Percentiles rank a stretch among this genome's conserved stretches.
Evolutionary conservation across 2,888 invertebrate species (phyloP).

Genomic region (Ceratothoa steindachneri): DNA sequence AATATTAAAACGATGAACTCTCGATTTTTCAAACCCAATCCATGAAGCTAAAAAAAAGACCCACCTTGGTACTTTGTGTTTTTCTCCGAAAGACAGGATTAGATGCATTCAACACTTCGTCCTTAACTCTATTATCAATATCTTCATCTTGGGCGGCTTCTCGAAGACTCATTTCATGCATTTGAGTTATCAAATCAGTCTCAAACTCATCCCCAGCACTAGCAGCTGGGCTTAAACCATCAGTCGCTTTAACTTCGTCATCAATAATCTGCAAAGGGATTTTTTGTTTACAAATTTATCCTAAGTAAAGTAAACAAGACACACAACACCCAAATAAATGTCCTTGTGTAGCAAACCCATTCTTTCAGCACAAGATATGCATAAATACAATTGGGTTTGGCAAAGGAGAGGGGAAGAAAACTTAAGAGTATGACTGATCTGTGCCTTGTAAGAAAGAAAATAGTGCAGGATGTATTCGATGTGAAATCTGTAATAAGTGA

Average conservation of each 20-base stretch:
- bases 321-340: too few species aligned
- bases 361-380: too few species aligned
- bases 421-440: too few species aligned
- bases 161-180: slow-evolving; percentile 58
- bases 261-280: slow-evolving; percentile 57
- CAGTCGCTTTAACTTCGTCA: slow-evolving; percentile 54
- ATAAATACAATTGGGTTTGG: too few species aligned
- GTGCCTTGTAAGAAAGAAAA: too few species aligned
- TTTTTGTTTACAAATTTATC: slow-evolving; percentile 47
- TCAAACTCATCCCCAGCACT: slow-evolving; percentile 54
- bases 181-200: slow-evolving; percentile 62
- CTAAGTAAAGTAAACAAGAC: slow-evolving; percentile 39
- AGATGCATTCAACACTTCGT: slow-evolving; percentile 62
- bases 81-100: slow-evolving; percentile 72
- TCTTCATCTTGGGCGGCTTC: slow-evolving; percentile 52
- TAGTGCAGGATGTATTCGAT: too few species aligned
- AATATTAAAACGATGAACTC: too few species aligned
- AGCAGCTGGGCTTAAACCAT: slow-evolving; percentile 51
- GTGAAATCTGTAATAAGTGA: too few species aligned
- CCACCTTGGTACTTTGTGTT: slow-evolving; percentile 59
- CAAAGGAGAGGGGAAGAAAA: too few species aligned
- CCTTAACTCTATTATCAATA: slow-evolving; percentile 52
- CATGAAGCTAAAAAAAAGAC: not conserved
- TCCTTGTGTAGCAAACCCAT: too few species aligned
- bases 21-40: not conserved